Base-by-base conservation (phyloP, 2,888 invertebrate species). In the Eristalinus sepulchralis region DNA sequence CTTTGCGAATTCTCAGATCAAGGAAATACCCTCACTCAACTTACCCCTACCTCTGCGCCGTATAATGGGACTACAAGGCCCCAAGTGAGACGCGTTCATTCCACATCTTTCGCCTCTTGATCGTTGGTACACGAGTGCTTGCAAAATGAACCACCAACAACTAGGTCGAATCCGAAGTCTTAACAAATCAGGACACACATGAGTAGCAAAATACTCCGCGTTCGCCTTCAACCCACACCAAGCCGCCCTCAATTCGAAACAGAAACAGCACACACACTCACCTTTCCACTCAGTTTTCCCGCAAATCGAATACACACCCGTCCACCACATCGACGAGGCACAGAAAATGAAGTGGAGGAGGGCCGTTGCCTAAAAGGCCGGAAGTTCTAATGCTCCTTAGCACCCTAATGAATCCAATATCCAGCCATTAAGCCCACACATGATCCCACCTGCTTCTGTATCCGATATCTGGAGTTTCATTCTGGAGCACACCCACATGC, bases 361-460 rank as follows among this genome's bases (percentile, higher is more conserved):
- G 47, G 17, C 6, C 47, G 6, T 17, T 47, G 47, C 47, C 47
- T 47, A 17, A 47, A 47, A 47, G 47, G 47, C 47, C 47, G 72
- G 75, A 80, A 84, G 75, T 62, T 63, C 22, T 72, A 62, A 84
- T 62, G 34, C 62, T 76, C 22, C 81, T 84, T 67, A 84, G 81
- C 84, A 76, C 76, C 76, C 70, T 77, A 84, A 84, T 84, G 81
- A 84, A 77, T 81, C 76, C 71, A 72, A 67, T 63, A 76, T 76
- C 76, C 71, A 57, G 55, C 53, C 62, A 71, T 75, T 59, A 79
- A 75, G 36, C 70, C 70, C 70, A 60, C 71, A 71, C 53, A 75
- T 70, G 70, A 60, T 75, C 71, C 57, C 80, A 76, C 59, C 66
- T 66, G 60, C 66, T 71, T 66, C 60, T 60, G 60, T 71, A 80